These are phyloP conservation scores for Pachydiplax longipennis DNA, from an alignment of 2,888 invertebrate species.

Conservation along the genomic window DNA sequence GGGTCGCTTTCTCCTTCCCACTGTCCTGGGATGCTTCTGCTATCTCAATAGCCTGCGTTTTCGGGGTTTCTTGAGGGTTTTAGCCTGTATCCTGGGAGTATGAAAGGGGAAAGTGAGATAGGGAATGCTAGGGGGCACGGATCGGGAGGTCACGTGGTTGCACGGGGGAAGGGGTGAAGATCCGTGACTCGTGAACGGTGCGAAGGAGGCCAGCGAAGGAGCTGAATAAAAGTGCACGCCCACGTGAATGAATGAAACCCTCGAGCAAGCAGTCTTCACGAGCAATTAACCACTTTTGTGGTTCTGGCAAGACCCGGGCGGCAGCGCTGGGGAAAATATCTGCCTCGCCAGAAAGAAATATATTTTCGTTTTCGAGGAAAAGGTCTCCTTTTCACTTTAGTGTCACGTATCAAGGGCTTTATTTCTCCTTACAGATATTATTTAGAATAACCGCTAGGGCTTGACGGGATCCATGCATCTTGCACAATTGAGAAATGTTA, in stretches of 20 bases:
- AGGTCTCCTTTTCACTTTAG: neutral
- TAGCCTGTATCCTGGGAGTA: too few species aligned
- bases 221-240: neutral
- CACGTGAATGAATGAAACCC: neutral
- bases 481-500: neutral
- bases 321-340: neutral
- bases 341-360: neutral
- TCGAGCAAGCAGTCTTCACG: neutral
- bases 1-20: too few species aligned
- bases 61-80: too few species aligned
- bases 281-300: constrained; percentile 1
- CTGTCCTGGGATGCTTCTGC: too few species aligned
- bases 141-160: too few species aligned
- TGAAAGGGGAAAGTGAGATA: too few species aligned
- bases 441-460: neutral
- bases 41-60: too few species aligned
- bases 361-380: neutral
- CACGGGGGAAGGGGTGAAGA: neutral
- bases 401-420: neutral
- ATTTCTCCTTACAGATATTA: neutral
- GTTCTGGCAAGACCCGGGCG: neutral
- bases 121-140: too few species aligned
- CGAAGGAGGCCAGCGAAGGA: constrained; percentile 1
- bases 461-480: neutral
- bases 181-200: neutral